A percentile compares a stretch with the other conserved stretches of the same genome.
phyloP scores from a whole-genome alignment of 2,797 vertebrate species.

The Xenopus petersii region DNA sequence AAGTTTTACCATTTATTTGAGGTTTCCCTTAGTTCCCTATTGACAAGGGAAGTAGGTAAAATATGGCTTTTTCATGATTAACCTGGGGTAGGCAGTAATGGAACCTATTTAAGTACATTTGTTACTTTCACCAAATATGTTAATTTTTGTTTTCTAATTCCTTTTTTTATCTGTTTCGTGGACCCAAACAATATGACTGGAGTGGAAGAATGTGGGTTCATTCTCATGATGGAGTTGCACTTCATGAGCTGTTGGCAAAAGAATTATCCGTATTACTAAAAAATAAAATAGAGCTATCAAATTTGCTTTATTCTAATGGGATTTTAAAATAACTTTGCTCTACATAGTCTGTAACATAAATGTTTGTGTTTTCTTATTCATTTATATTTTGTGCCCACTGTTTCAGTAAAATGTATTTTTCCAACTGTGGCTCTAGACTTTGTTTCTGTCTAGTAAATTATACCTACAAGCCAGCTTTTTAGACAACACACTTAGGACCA shows the following conservation, averaged over 20 bases:
- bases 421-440: not conserved
- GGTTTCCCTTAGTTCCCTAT: too few relatives aligned
- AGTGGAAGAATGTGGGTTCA: slow-evolving; percentile 87
- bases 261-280: slow-evolving; percentile 84
- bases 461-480: too few relatives aligned
- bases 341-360: not conserved
- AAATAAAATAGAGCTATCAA: slow-evolving; percentile 75
- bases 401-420: slow-evolving; percentile 44
- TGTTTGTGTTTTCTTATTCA: too few relatives aligned
- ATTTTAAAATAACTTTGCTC: slow-evolving; percentile 48
- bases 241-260: slow-evolving; percentile 82
- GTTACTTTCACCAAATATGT: too few relatives aligned
- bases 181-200: slow-evolving; percentile 93
- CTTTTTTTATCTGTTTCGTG: slow-evolving; percentile 61
- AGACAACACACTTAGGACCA: too few relatives aligned
- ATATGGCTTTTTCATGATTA: too few relatives aligned
- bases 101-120: too few relatives aligned
- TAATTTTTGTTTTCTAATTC: not conserved
- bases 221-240: slow-evolving; percentile 75
- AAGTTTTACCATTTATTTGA: too few relatives aligned
- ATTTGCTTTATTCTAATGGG: slow-evolving; percentile 65
- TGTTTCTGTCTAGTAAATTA: too few relatives aligned
- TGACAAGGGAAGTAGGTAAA: too few relatives aligned
- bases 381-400: not conserved
- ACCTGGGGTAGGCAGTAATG: too few relatives aligned